These are phyloP conservation scores for Pteronotus mesoamericanus DNA, from an alignment of 2,797 vertebrate species.

Conservation along the genomic window DNA sequence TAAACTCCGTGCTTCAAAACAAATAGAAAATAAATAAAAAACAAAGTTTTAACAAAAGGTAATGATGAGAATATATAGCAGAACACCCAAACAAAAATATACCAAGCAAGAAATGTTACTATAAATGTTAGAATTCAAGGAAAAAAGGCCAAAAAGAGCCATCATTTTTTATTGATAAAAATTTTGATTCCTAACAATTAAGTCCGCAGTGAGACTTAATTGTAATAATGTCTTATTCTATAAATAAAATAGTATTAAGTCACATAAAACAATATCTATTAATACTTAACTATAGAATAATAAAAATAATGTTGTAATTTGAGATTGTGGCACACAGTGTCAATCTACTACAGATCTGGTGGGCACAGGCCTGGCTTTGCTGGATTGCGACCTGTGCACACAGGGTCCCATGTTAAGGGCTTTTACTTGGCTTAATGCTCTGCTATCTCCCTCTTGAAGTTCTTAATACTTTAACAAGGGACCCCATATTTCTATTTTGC, in stretches of 20 bases:
- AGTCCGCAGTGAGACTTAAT: not conserved
- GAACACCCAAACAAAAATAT: not conserved
- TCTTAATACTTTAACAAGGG: not conserved
- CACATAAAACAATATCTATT: not conserved
- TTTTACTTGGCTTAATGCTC: not conserved
- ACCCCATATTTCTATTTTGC: not conserved
- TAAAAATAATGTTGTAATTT: not conserved
- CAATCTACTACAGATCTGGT: not conserved
- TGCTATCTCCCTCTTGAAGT: not conserved
- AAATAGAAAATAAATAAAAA: not conserved
- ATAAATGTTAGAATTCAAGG: not conserved
- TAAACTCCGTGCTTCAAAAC: not conserved
- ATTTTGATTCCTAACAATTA: not conserved
- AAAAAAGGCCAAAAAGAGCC: not conserved
- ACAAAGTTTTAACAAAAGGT: not conserved
- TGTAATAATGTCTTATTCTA: not conserved
- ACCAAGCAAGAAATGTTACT: not conserved
- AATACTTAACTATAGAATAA: not conserved
- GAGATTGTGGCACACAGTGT: not conserved
- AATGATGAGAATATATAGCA: not conserved
- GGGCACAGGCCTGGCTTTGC: not conserved
- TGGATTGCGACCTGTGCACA: not conserved
- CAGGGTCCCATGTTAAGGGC: not conserved
- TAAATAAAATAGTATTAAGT: not conserved
- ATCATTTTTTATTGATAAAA: conserved; percentile 21